These are phyloP conservation scores for Entosphenus tridentatus DNA, from an alignment of 2,113 vertebrate species.

Conservation along the genomic window DNA sequence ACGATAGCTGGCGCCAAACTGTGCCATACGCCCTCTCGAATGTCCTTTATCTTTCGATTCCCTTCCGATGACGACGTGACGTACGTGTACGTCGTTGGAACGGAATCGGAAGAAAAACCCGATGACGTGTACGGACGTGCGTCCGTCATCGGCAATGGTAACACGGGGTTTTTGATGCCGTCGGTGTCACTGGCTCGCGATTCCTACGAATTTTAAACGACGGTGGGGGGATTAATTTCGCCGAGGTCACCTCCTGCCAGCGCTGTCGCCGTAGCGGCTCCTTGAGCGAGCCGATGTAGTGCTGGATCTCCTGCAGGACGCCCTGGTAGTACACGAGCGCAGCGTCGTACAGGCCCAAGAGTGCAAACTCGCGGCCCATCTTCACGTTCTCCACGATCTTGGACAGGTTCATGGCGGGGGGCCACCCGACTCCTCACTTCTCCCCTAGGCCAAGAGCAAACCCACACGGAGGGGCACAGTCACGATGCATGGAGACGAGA, in stretches of 20 bases:
- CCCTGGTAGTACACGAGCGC: slow-evolving; percentile 78
- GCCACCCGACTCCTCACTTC: background rate
- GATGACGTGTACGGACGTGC: too few species aligned
- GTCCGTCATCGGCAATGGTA: too few species aligned
- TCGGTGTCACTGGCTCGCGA: too few species aligned
- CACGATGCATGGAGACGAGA: background rate
- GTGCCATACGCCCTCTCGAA: too few species aligned
- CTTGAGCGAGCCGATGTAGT: slow-evolving; percentile 42
- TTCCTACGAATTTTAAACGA: too few species aligned
- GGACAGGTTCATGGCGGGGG: slow-evolving; percentile 56
- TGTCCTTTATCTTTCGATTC: too few species aligned
- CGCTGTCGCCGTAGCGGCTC: slow-evolving; percentile 52
- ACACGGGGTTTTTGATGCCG: too few species aligned
- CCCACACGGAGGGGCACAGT: background rate
- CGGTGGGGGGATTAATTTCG: too few species aligned
- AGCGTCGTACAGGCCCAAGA: slow-evolving; percentile 84
- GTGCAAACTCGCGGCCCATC: slow-evolving; percentile 71
- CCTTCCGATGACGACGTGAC: too few species aligned
- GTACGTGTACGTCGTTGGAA: too few species aligned
- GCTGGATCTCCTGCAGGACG: slow-evolving; percentile 72
- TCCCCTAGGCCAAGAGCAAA: background rate
- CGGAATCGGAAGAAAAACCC: too few species aligned
- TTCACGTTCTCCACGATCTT: slow-evolving; percentile 91
- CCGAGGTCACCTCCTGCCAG: slow-evolving; percentile 61
- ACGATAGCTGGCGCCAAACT: too few species aligned